phyloP scores from a whole-genome alignment of 2,113 vertebrate genomes.

The Haliaeetus leucogaster region DNA sequence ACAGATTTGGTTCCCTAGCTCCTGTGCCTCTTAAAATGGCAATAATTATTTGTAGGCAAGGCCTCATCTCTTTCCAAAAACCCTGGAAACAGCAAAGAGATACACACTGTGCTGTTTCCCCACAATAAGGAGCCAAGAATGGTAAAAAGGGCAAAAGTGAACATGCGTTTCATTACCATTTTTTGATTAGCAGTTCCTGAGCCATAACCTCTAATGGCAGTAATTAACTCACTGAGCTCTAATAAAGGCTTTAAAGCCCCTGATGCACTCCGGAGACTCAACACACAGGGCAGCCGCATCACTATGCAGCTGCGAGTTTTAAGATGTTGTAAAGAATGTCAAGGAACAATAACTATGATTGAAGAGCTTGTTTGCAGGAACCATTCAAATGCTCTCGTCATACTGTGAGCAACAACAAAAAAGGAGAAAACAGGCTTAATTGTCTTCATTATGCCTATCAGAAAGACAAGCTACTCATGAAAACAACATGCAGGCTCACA shows the following conservation, averaged over 20 bases:
- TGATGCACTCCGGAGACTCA: not conserved
- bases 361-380: not conserved
- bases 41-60: not conserved
- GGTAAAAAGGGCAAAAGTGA: not conserved
- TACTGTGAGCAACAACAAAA: not conserved
- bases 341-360: slow-evolving; percentile 11
- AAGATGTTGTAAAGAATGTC: not conserved
- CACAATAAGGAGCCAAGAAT: not conserved
- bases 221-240: slow-evolving; percentile 16
- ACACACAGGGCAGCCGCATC: not conserved
- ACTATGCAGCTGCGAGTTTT: not conserved
- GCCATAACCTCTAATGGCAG: slow-evolving; percentile 16
- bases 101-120: no score
- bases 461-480: not conserved
- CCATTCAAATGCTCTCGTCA: not conserved
- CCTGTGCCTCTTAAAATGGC: not conserved
- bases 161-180: slow-evolving; percentile 16
- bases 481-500: not conserved
- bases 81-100: not conserved
- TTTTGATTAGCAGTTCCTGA: slow-evolving; percentile 45
- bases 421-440: slow-evolving; percentile 19
- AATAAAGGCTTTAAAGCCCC: not conserved
- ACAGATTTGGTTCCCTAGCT: not conserved
- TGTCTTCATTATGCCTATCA: not conserved
- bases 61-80: not conserved